These are phyloP conservation scores for Poeciliopsis paucimaculata DNA, from an alignment of 2,797 vertebrate genomes.

Conservation along the genomic window DNA sequence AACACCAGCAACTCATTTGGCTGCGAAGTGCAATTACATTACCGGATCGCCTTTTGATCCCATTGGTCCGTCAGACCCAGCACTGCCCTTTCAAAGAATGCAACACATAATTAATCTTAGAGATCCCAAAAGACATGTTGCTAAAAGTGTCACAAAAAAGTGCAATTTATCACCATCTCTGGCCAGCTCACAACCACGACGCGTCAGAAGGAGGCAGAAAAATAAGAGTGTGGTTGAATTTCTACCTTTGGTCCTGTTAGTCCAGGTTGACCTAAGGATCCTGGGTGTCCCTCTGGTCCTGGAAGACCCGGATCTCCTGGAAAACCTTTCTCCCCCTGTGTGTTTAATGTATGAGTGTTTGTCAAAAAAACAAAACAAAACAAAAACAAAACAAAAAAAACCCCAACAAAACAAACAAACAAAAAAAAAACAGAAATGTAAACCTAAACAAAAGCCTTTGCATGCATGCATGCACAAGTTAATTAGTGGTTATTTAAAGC, in stretches of 20 bases:
- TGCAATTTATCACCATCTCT: slow-evolving; percentile 19
- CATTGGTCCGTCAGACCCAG: slow-evolving; percentile 46
- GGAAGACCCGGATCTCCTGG: slow-evolving; percentile 81
- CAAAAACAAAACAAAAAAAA: too few species aligned
- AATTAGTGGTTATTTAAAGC: neutral
- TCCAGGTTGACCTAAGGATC: slow-evolving; percentile 58
- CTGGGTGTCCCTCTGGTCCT: slow-evolving; percentile 58
- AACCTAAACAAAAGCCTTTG: neutral
- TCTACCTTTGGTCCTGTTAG: slow-evolving; percentile 72
- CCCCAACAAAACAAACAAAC: too few species aligned
- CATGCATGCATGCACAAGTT: neutral
- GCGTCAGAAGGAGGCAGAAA: slow-evolving; percentile 1
- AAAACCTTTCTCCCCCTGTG: slow-evolving; percentile 77
- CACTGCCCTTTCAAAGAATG: slow-evolving; percentile 60
- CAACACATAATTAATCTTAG: slow-evolving; percentile 20
- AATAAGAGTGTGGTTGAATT: neutral
- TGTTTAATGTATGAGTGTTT: neutral
- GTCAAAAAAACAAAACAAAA: neutral
- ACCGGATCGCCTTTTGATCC: slow-evolving; percentile 66
- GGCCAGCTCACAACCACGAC: neutral
- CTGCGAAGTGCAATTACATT: slow-evolving; percentile 17
- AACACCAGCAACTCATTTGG: neutral
- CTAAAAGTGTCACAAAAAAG: neutral
- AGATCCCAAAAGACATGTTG: slow-evolving; percentile 3
- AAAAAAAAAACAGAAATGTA: too few species aligned